phyloP scores from a whole-genome alignment of 2,113 vertebrate species.

The Chitala chitala region DNA sequence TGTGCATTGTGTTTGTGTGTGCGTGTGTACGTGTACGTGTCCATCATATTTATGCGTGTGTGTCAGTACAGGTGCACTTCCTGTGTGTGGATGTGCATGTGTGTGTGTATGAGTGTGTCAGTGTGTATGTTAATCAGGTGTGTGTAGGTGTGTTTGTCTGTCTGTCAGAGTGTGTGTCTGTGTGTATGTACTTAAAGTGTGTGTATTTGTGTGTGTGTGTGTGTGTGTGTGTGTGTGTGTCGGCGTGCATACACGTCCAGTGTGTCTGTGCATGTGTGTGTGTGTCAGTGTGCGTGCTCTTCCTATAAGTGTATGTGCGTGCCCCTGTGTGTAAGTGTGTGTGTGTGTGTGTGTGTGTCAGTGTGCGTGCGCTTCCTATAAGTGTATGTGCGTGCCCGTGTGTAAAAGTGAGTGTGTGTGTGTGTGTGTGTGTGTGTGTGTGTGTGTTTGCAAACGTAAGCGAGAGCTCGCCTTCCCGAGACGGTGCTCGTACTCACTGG shows the following conservation, averaged over 20 bases:
- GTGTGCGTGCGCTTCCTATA: not conserved
- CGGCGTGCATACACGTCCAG: too few relatives aligned
- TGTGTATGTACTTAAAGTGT: too few relatives aligned
- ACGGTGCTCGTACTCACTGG: slow-evolving; percentile 57
- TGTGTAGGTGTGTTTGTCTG: not conserved
- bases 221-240: not conserved
- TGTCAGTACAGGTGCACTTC: not conserved
- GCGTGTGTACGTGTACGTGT: too few relatives aligned
- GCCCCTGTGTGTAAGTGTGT: not conserved
- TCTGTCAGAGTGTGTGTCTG: too few relatives aligned
- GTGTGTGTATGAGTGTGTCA: not conserved
- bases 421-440: not conserved
- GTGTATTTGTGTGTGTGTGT: not conserved
- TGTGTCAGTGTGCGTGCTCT: not conserved
- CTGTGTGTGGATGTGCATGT: not conserved
- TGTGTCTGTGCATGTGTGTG: not conserved
- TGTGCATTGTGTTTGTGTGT: too few relatives aligned
- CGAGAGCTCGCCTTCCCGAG: too few relatives aligned
- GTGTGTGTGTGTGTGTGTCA: not conserved
- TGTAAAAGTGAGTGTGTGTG: not conserved
- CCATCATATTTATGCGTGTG: too few relatives aligned
- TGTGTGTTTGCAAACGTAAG: too few relatives aligned
- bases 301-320: not conserved
- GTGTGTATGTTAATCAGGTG: not conserved
- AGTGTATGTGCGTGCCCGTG: not conserved